Evolutionary conservation across 1,140 invertebrate species (phyloP), one percentile per base, ranked within the genome.

Genomic region (Phymorhynchus buccinoides): DNA sequence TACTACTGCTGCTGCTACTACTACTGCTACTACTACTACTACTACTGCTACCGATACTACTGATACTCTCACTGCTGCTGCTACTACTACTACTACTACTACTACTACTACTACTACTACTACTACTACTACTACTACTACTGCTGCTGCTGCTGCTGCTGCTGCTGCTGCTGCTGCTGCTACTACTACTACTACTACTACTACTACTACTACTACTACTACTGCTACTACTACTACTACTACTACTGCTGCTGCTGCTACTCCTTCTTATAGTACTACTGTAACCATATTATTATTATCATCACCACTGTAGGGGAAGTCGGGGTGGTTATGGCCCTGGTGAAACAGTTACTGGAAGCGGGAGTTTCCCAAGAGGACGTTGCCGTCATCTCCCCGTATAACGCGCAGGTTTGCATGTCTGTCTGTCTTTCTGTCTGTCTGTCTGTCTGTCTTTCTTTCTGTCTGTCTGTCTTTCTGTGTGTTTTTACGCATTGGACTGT

Each of bases 11-110:
- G 27, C 52, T 56, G 27, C 52, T 56, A 56, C 52, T 56, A 56
- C 52, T 56, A 56, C 52, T 56, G 27, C 52, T 56, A 56, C 52
- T 56, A 56, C 52, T 56, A 56, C 52, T 56, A 56, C 52, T 56
- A 27, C 52, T 56, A 14, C 52, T 56, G 12, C n/a, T n/a, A n/a
- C n/a, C n/a, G n/a, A n/a, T n/a, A n/a, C n/a, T n/a, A n/a, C n/a
- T n/a, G n/a, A n/a, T 56, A 56, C 52, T 56, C 12, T 56, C 27
- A 56, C 52, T 56, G 52, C 12, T 56, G 27, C 52, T 56, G 27
- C 52, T 56, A 56, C 52, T 56, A 27, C 52, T 56, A 27, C 52
- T 56, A 56, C 52, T 56, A 56, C 52, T 56, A 56, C 52, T 56
- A 56, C 12, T 56, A 56, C 27, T 56, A 56, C 52, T 56, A 12